These are phyloP conservation scores for Umimayanthus kanabou DNA, from an alignment of 92 coral and sea anemone genomes.

Conservation along the genomic window DNA sequence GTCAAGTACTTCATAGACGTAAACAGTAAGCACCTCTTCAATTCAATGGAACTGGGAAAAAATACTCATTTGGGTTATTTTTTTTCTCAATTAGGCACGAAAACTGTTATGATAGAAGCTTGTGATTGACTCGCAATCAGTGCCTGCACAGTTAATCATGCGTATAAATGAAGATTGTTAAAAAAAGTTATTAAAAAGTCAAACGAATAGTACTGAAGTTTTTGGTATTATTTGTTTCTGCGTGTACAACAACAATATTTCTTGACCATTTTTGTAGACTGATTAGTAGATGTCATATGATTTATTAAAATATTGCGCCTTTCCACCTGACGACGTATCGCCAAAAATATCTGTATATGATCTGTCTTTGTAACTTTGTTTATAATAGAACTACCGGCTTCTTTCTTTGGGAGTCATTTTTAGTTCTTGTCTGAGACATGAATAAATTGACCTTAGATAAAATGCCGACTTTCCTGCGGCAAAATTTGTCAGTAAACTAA, in stretches of 20 bases:
- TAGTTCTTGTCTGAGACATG: conserved; percentile 13
- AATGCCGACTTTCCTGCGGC: conserved; percentile 42
- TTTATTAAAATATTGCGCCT: conserved; percentile 35
- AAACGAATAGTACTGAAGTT: conserved; percentile 1
- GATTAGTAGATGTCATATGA: conserved; percentile 23
- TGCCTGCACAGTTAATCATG: neutral
- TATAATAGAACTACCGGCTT: conserved; percentile 31
- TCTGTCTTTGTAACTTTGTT: conserved; percentile 26
- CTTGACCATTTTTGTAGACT: conserved; percentile 3
- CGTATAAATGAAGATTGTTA: neutral
- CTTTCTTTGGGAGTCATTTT: conserved; percentile 37
- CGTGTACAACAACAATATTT: conserved; percentile 30
- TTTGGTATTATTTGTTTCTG: conserved; percentile 17
- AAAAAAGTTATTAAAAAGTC: neutral
- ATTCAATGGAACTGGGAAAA: neutral
- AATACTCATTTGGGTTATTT: conserved; percentile 6
- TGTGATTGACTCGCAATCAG: neutral
- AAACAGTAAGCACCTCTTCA: neutral
- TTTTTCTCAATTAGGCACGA: neutral
- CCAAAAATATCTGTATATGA: conserved; percentile 34
- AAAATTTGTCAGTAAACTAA: conserved; percentile 13
- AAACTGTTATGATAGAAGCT: neutral
- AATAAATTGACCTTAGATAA: conserved; percentile 25
- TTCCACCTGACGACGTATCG: conserved; percentile 16
- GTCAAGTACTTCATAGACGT: neutral